Base-by-base conservation (phyloP, 1,140 invertebrate genomes). In the Ectropis grisescens region DNA sequence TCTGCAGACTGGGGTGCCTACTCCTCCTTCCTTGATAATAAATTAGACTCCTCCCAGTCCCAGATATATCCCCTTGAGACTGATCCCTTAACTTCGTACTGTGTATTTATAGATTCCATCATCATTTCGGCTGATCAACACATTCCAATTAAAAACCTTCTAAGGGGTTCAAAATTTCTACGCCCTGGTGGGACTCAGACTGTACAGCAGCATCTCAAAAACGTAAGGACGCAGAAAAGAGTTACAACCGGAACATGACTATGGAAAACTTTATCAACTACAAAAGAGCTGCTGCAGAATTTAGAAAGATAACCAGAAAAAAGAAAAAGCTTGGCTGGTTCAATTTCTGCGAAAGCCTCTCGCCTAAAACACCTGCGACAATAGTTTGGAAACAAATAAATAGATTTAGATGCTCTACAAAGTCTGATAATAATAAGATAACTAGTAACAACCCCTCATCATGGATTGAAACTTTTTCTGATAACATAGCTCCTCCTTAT, bases 321-420 rank as follows among this genome's bases (percentile, higher is more conserved):
- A 19, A 19, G 8, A 19, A 19, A 8, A 19, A 19, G 8, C 16
- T 3, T 19, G 16, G 16, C 8, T 19, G 16, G 16, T 4, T 19
- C 3, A 19, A 19, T 8, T 19, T 4, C 16, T 19, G 16, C 8
- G 16, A 19, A 19, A 19, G 8, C 16, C 8, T 19, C 3, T 30
- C 36, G 11, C 36, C 36, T 1, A 11, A 13, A 5, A 12, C 29
- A 14, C 36, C 36, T n/a, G 2, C 41, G 6, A 39, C 39, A 0
- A 2, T 46, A 8, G 44, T 58, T 1, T 58, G 50, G 50, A 33
- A 37, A n/a, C 41, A 40, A 16, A 41, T 58, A 13, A 46, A 33
- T 26, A 27, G 24, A 15, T 58, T 45, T 15, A 29, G 46, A 1
- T 23, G 33, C 6, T 35, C 33, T 13, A 13, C 14, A 36, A 9